Evolutionary conservation across 2,797 vertebrate genomes (phyloP), one percentile per base, ranked within the genome.

Genomic region (Cottoperca gobio): DNA sequence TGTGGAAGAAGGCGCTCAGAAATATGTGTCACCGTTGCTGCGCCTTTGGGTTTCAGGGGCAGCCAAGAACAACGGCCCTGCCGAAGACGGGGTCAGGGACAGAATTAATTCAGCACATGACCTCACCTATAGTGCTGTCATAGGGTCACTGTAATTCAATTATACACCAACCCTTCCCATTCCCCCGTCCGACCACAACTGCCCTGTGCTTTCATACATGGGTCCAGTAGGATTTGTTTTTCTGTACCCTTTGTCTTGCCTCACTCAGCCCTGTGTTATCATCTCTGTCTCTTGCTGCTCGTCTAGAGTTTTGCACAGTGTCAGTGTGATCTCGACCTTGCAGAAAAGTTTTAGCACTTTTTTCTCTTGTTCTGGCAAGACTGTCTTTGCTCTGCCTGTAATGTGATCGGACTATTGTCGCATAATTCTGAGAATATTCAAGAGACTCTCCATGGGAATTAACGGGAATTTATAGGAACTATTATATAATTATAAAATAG

Each of bases 81-180:
- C 61, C 68, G 55, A 70, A 88, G 89, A 83, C 45, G 5, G 68
- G 91, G 88, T 94, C 92, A 92, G 90, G 93, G 89, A 95, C 92
- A 84, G 90, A 94, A 94, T 94, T 93, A 94, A 94, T 96, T 96
- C 94, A 92, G 86, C 90, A 92, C 90, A 90, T 94, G 92, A 95
- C 95, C 92, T 91, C 76, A 93, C 89, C 93, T 93, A 93, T 88
- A 92, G 92, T 92, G 89, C 94, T 94, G 92, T 95, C 95, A 93
- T 88, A 90, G 93, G 92, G 94, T 96, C 95, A 96, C 95, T 94
- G 93, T 96, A 95, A 96, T 95, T 95, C 94, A 94, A 94, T 96
- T 96, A 95, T 81, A 91, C 50, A 64, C 70, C 85, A 53, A 85
- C 86, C 91, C 78, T 71, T 76, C 48, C 60, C 37, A 58, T 31